These are phyloP conservation scores for Cephus sareptanus DNA, from an alignment of 2,888 invertebrate genomes.

Conservation along the genomic window DNA sequence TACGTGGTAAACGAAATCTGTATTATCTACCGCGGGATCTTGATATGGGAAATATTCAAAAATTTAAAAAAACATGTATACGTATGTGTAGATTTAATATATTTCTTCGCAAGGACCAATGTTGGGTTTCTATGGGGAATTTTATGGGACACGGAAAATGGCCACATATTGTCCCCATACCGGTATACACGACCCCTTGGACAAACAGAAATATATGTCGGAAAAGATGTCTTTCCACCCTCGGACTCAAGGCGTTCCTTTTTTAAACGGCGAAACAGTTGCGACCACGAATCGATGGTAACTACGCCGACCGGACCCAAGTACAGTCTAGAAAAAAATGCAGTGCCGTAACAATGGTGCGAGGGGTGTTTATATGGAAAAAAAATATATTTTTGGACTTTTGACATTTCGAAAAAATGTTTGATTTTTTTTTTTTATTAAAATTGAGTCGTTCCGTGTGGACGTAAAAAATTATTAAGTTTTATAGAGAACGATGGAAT, in stretches of 20 bases:
- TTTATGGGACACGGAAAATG: conserved; percentile 42
- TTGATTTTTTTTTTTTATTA: not conserved
- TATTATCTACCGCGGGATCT: not conserved
- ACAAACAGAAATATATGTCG: conserved; percentile 63
- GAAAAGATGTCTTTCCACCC: conserved; percentile 59
- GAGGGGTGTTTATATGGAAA: not conserved
- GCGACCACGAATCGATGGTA: conserved; percentile 66
- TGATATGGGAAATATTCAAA: not conserved
- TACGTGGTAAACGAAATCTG: not conserved
- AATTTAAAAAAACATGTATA: not conserved
- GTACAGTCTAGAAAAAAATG: conserved; percentile 56
- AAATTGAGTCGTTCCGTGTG: conserved; percentile 11
- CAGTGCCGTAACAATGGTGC: not conserved
- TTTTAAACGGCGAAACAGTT: conserved; percentile 65
- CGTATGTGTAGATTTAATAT: not conserved
- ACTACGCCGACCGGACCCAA: conserved; percentile 61
- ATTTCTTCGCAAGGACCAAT: not conserved
- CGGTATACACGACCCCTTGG: conserved; percentile 52
- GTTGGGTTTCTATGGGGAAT: not conserved
- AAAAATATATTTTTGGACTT: not conserved
- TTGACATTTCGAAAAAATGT: not conserved
- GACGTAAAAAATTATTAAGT: conserved; percentile 3
- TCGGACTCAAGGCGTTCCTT: conserved; percentile 55
- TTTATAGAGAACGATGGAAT: conserved; percentile 30
- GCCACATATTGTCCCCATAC: conserved; percentile 47